Conservation (phyloP, 2,888 invertebrate species). For the Poecilus cupreus region DNA sequence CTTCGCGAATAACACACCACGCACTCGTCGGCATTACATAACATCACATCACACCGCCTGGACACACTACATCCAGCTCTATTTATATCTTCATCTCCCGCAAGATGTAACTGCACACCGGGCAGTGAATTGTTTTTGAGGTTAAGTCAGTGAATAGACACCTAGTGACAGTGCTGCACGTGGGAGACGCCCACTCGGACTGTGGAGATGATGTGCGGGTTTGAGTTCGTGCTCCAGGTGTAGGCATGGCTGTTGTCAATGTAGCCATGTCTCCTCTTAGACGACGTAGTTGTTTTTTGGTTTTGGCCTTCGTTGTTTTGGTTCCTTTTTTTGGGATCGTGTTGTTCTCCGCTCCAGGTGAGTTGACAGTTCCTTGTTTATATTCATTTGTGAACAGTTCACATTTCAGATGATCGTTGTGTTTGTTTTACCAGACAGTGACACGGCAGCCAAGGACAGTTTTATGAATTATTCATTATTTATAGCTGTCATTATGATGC, state of each 20-base stretch:
- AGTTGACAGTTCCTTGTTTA: slow-evolving; percentile 36
- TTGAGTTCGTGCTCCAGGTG: slow-evolving; percentile 40
- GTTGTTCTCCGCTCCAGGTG: slow-evolving; percentile 75
- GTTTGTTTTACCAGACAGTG: no score
- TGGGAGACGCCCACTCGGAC: slow-evolving; percentile 45
- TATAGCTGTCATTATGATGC: not conserved
- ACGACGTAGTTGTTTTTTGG: slow-evolving; percentile 76
- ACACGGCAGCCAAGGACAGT: no score
- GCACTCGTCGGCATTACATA: not conserved
- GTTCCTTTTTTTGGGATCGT: slow-evolving; percentile 77
- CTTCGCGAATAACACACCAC: not conserved
- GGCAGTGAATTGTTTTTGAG: not conserved
- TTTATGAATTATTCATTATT: not conserved
- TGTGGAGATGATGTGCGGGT: slow-evolving; percentile 46
- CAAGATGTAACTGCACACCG: not conserved
- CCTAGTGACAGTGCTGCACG: slow-evolving; percentile 22
- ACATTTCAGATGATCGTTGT: not conserved
- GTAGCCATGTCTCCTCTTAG: slow-evolving; percentile 73
- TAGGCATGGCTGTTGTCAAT: slow-evolving; percentile 69
- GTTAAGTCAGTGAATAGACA: not conserved
- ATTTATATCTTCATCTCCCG: not conserved
- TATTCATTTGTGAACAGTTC: not conserved
- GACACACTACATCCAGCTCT: not conserved
- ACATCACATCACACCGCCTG: not conserved
- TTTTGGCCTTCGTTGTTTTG: slow-evolving; percentile 75